Evolutionary conservation across 2,113 vertebrate genomes (phyloP).

Genomic region (Ploceus nigricollis): DNA sequence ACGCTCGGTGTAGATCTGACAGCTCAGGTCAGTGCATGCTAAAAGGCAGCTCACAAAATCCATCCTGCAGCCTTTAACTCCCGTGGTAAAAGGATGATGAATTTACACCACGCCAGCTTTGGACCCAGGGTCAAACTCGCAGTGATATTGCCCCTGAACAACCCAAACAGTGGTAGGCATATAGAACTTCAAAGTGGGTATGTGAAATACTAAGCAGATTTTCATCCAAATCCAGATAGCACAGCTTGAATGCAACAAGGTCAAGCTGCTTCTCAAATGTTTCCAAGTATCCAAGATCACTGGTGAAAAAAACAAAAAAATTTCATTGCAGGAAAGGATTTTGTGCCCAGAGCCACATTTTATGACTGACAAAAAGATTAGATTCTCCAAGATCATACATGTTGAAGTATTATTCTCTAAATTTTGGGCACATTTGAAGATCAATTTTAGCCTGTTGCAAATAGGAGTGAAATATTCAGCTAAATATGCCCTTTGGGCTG

Average conservation of each 20-base stretch:
- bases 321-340: neutral
- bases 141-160: neutral
- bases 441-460: neutral
- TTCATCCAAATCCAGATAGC: neutral
- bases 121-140: neutral
- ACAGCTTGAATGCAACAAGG: conserved; percentile 2
- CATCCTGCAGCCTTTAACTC: neutral
- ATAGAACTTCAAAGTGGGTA: neutral
- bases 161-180: neutral
- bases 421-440: neutral
- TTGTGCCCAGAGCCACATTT: neutral
- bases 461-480: neutral
- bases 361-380: neutral
- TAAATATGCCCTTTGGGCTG: neutral
- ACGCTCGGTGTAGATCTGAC: neutral
- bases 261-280: neutral
- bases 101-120: neutral
- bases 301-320: neutral
- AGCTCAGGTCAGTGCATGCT: neutral
- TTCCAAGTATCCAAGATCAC: neutral
- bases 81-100: neutral
- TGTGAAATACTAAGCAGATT: neutral
- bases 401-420: neutral
- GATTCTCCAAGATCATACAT: neutral
- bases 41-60: neutral